These are phyloP conservation scores for Drosophila aldrichi DNA, from an alignment of 2,888 invertebrate genomes.

Conservation along the genomic window DNA sequence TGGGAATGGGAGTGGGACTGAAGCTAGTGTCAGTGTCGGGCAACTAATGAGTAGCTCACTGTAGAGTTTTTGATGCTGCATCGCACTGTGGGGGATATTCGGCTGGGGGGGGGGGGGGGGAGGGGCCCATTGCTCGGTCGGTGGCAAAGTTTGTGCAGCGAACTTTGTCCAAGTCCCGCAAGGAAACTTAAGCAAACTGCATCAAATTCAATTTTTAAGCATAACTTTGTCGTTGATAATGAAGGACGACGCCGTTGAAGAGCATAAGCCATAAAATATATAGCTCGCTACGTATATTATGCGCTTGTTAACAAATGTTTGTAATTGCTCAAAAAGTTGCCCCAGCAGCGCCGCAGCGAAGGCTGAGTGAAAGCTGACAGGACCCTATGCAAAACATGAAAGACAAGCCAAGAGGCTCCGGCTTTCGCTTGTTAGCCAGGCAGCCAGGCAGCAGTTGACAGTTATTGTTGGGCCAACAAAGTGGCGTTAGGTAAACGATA, in stretches of 20 bases:
- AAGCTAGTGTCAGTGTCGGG: not conserved
- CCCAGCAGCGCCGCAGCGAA: constrained; percentile 6
- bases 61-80: not conserved
- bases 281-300: constrained; percentile 41
- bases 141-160: constrained; percentile 32
- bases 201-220: constrained; percentile 58
- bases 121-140: not conserved
- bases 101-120: too few relatives aligned
- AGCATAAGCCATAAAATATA: constrained; percentile 35
- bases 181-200: constrained; percentile 68
- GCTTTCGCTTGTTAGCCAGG: constrained; percentile 2
- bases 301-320: constrained; percentile 56
- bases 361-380: constrained; percentile 8
- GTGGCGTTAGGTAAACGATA: constrained; percentile 24
- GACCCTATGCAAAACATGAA: constrained; percentile 13
- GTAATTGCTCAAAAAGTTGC: constrained; percentile 56
- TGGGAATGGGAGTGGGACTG: not conserved
- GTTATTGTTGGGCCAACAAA: constrained; percentile 10
- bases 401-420: constrained; percentile 9
- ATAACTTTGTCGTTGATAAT: constrained; percentile 49
- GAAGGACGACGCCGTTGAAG: constrained; percentile 21
- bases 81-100: constrained; percentile 2
- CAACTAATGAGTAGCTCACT: constrained; percentile 5
- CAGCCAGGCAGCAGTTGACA: constrained; percentile 16
- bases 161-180: constrained; percentile 46